These are phyloP conservation scores for Drosophila pegasa DNA, from an alignment of 2,888 invertebrate genomes.

Conservation along the genomic window DNA sequence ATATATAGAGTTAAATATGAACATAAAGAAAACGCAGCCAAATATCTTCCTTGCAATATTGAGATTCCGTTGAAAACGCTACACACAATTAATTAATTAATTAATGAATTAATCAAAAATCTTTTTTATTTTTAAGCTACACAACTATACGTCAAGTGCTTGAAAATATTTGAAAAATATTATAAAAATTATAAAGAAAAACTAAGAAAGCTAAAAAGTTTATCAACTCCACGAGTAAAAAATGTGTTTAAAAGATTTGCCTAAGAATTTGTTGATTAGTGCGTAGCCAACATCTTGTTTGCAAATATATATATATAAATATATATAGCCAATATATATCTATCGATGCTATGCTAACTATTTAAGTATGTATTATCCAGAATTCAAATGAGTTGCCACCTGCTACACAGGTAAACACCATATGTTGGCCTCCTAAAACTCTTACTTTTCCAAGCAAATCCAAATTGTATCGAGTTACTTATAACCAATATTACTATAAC, in stretches of 20 bases:
- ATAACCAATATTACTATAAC: conserved; percentile 57
- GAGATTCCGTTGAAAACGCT: conserved; percentile 81
- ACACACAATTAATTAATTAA: conserved; percentile 63
- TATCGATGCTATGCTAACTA: conserved; percentile 27
- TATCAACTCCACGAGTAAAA: conserved; percentile 35
- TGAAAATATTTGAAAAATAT: conserved; percentile 74
- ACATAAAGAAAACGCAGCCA: conserved; percentile 51
- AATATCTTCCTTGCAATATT: conserved; percentile 79
- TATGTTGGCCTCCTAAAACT: conserved; percentile 38
- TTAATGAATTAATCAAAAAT: conserved; percentile 33
- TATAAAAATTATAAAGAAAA: conserved; percentile 42
- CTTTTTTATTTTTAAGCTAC: conserved; percentile 64
- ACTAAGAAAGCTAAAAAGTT: conserved; percentile 17
- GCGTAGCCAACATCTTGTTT: conserved; percentile 64
- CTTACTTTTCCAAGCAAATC: conserved; percentile 31
- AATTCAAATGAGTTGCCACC: conserved; percentile 32
- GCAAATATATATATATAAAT: conserved; percentile 17
- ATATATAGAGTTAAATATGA: conserved; percentile 9
- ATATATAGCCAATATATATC: conserved; percentile 5
- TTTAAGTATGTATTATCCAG: conserved; percentile 21
- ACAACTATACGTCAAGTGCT: conserved; percentile 67
- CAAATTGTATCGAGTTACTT: conserved; percentile 59
- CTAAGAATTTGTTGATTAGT: conserved; percentile 73
- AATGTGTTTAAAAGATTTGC: conserved; percentile 45
- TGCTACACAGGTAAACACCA: conserved; percentile 28